Evolutionary conservation across 2,888 invertebrate genomes (phyloP), one percentile per base, ranked within the genome.

Genomic region (Rhagophthalmus giganteus): DNA sequence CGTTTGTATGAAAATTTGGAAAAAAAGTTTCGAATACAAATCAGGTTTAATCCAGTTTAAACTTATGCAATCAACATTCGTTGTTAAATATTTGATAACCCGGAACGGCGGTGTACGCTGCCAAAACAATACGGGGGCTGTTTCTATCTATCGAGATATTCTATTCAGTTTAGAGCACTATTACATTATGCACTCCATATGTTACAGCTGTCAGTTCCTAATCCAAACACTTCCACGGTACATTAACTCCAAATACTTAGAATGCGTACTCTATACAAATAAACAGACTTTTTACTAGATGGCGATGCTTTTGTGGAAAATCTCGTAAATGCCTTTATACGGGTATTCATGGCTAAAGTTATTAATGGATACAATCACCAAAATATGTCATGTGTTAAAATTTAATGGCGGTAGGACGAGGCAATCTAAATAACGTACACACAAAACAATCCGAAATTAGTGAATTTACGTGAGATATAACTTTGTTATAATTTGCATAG

Each of bases 101-200:
- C n/a, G n/a, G n/a, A n/a, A n/a, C n/a, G n/a, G n/a, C n/a, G n/a
- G n/a, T n/a, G n/a, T n/a, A n/a, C n/a, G n/a, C n/a, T n/a, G n/a
- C n/a, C n/a, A 20, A 20, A 20, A 20, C 3, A 20, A 20, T 20
- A 20, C 7, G 7, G 3, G 20, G 7, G 20, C 20, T 5, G 20
- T 20, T 20, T 20, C 20, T 20, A 20, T 20, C 20, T 20, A 20
- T 8, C 32, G 34, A 42, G 33, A 42, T 27, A 26, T 34, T 41
- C 32, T 12, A 7, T 3, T 10, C 5, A 32, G 2, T 12, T 32
- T 13, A 14, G 15, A 32, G 42, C 24, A 33, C 34, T 41, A 41
- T 35, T 48, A 48, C 40, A 48, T 48, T 48, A 48, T 48, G 48
- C 48, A 41, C 41, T 48, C 28, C 24, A 34, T 35, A 42, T 11